Evolutionary conservation across 2,113 vertebrate species (phyloP).

Genomic region (Parus major): DNA sequence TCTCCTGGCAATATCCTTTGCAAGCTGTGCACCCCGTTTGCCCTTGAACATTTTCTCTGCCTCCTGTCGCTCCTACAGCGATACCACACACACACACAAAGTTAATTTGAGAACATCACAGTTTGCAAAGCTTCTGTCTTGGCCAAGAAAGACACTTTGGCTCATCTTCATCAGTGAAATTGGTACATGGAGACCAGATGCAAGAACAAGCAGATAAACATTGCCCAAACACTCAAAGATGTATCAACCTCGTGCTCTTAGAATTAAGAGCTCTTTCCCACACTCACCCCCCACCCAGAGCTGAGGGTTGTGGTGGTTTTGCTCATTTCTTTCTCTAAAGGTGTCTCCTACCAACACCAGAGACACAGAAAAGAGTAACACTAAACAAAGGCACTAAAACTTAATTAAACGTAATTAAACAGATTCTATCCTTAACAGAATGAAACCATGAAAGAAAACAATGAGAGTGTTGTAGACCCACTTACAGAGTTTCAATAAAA

Average conservation of each 20-base stretch:
- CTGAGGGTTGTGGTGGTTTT: not conserved
- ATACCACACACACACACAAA: constrained; percentile 91
- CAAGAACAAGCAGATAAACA: not conserved
- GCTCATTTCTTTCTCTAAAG: not conserved
- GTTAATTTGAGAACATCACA: constrained; percentile 79
- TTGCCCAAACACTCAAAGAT: not conserved
- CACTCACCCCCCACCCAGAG: not conserved
- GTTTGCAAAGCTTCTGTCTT: constrained; percentile 58
- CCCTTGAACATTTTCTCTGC: constrained; percentile 99
- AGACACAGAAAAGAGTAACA: not conserved
- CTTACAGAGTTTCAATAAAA: not conserved
- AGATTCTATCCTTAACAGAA: not conserved
- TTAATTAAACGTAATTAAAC: not conserved
- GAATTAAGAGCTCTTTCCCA: not conserved
- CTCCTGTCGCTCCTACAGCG: constrained; percentile 96
- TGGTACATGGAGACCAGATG: not conserved
- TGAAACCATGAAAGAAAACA: not conserved
- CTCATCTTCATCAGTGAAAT: not conserved
- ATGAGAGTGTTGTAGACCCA: not conserved
- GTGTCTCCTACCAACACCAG: not conserved
- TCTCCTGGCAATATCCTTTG: constrained; percentile 99
- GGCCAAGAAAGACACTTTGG: constrained; percentile 45
- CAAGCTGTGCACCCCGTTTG: constrained; percentile 98
- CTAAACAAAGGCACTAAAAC: not conserved
- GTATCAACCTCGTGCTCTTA: not conserved